Base-by-base conservation (phyloP, 2,888 invertebrate species). In the Mythimna vitellina region DNA sequence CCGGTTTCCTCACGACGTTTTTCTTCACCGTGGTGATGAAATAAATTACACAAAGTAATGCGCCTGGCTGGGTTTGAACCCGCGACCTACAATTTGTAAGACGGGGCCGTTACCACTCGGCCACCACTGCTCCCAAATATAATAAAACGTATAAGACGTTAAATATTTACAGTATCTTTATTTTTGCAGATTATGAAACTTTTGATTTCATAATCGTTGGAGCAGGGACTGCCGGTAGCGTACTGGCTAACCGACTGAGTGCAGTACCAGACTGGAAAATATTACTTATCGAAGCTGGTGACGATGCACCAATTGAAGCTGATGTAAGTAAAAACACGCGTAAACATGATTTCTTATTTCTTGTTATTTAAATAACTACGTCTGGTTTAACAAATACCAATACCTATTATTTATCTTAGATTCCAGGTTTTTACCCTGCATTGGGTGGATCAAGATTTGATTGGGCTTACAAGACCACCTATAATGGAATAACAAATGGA, bases 391-490 rank as follows among this genome's bases (percentile, higher is more conserved):
- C 1, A 17, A 8, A 20, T 8, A 20, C 20, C 3, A 49, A 49
- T 49, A 29, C 29, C 29, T 29, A 14, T 49, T 8, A 38, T 54
- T 4, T 25, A 25, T 54, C 0, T 54, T 25, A 71, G 69, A 32
- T 71, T 61, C 71, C 71, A 54, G 69, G 32, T 12, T 8, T 71
- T 4, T 6, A 60, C 8, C 5, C 14, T 1, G 25, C 2, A 1
- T 17, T 71, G 7, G 20, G 7, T 17, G 56, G 97, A 85, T 94
- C 89, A 3, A 65, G 85, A 87, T 92, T 98, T 70, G 98, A 98
- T 89, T 99, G 98, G 98, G 97, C 97, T 88, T 98, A 98, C 91
- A 97, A 97, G 89, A 98, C 98, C 0, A 98, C 98, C 85, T 97
- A 98, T 0, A 97, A 98, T 89, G 97, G 97, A 38, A 97, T 96